Evolutionary conservation across 2,888 invertebrate genomes (phyloP).

Genomic region (Aspidiotus destructor): DNA sequence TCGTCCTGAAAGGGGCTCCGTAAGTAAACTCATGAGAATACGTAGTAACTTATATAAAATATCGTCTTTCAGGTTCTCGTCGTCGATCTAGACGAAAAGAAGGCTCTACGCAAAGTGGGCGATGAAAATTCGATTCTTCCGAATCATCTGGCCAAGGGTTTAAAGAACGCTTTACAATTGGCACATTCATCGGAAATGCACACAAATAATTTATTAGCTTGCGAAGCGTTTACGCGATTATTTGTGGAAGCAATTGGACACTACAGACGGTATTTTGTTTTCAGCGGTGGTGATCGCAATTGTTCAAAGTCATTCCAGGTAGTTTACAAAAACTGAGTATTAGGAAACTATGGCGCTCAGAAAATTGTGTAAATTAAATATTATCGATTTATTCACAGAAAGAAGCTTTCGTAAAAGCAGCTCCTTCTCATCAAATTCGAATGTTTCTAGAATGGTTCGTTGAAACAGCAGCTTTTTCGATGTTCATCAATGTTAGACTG

Average conservation of each 20-base stretch:
- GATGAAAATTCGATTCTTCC: slow-evolving; percentile 71
- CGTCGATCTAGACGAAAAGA: slow-evolving; percentile 59
- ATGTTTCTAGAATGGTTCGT: slow-evolving; percentile 78
- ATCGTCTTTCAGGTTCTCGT: slow-evolving; percentile 54
- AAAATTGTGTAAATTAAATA: too few species aligned
- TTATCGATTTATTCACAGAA: slow-evolving; percentile 46
- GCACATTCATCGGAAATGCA: slow-evolving; percentile 42
- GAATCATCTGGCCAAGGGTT: slow-evolving; percentile 55
- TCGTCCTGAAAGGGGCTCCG: neutral
- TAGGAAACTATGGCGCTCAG: neutral
- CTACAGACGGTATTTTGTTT: slow-evolving; percentile 51
- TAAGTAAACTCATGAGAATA: neutral
- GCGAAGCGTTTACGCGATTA: slow-evolving; percentile 66
- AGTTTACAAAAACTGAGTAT: neutral
- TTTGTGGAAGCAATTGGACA: slow-evolving; percentile 68
- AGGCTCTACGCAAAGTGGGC: slow-evolving; percentile 56
- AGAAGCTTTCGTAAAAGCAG: slow-evolving; percentile 58
- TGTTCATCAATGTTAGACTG: slow-evolving; percentile 52
- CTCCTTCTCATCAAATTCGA: slow-evolving; percentile 55
- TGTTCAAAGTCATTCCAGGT: slow-evolving; percentile 14
- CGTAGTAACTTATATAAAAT: neutral
- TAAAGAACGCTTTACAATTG: slow-evolving; percentile 50
- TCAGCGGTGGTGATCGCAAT: slow-evolving; percentile 5
- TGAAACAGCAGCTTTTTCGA: slow-evolving; percentile 75
- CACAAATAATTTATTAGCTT: slow-evolving; percentile 58